A percentile compares a stretch with the other conserved stretches of the same genome.
These are phyloP conservation scores for Epizoanthus scotinus DNA, from an alignment of 92 coral and sea anemone species.

Conservation along the genomic window DNA sequence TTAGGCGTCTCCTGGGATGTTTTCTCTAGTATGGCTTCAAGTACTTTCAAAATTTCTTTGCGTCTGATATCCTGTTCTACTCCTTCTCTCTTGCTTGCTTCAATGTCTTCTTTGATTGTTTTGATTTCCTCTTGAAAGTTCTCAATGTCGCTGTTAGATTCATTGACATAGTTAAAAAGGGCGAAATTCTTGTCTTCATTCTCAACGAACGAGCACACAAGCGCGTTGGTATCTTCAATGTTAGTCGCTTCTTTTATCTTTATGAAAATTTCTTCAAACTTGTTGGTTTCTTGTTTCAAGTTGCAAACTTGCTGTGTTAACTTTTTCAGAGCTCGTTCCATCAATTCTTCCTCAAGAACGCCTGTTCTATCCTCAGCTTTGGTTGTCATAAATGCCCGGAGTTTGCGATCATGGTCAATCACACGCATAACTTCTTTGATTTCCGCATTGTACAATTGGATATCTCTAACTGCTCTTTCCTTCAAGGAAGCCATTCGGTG, in stretches of 20 bases:
- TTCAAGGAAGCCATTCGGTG: constrained; percentile 90
- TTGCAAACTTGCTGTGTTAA: constrained; percentile 66
- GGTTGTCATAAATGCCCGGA: constrained; percentile 86
- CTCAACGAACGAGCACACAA: constrained; percentile 85
- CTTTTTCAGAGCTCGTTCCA: constrained; percentile 63
- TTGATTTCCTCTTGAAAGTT: constrained; percentile 76
- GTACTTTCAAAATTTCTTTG: constrained; percentile 75
- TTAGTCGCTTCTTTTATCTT: constrained; percentile 91
- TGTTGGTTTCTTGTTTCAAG: constrained; percentile 64
- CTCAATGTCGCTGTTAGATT: constrained; percentile 87
- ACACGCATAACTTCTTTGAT: constrained; percentile 90
- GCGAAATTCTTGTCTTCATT: constrained; percentile 97
- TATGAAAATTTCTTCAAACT: constrained; percentile 84
- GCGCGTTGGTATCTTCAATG: constrained; percentile 74
- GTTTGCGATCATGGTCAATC: constrained; percentile 93
- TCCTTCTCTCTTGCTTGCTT: constrained; percentile 69
- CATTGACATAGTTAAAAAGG: constrained; percentile 90
- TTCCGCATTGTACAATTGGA: constrained; percentile 73
- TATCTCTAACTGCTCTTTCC: constrained; percentile 93
- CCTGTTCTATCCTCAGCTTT: constrained; percentile 88
- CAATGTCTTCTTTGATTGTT: constrained; percentile 71
- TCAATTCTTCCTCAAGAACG: constrained; percentile 72
- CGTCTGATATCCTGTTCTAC: constrained; percentile 74
- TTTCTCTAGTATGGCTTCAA: constrained; percentile 60
- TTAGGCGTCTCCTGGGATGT: constrained; percentile 57